Conservation (phyloP, 2,888 invertebrate genomes). For the Tiliacea citrago region DNA sequence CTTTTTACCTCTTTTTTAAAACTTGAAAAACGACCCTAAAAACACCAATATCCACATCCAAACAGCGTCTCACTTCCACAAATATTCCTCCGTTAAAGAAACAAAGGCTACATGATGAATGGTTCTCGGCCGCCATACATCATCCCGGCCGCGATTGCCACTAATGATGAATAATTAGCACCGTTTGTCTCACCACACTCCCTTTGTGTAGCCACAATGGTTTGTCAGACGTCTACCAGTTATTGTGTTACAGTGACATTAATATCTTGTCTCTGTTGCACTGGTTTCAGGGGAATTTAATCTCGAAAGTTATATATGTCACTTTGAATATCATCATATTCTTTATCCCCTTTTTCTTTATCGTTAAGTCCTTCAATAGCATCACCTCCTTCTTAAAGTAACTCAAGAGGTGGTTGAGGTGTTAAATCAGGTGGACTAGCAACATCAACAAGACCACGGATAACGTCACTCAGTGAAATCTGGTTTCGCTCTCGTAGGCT, state of each 20-base stretch:
- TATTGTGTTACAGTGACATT: constrained; percentile 69
- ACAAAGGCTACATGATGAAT: constrained; percentile 79
- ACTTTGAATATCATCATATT: neutral
- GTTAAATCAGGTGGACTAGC: constrained; percentile 34
- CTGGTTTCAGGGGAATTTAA: constrained; percentile 43
- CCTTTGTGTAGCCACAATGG: constrained; percentile 71
- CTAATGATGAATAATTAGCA: constrained; percentile 85
- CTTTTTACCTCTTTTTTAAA: constrained; percentile 17
- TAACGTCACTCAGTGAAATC: constrained; percentile 50
- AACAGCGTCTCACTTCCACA: constrained; percentile 56
- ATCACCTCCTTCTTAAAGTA: constrained; percentile 7
- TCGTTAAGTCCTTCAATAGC: constrained; percentile 3
- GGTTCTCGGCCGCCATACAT: constrained; percentile 73
- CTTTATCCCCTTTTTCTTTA: neutral
- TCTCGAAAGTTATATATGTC: constrained; percentile 13
- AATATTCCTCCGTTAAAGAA: constrained; percentile 59
- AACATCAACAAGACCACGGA: constrained; percentile 40
- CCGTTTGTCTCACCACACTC: constrained; percentile 78
- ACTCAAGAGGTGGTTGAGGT: constrained; percentile 10
- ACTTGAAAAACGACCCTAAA: constrained; percentile 22
- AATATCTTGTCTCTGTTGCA: constrained; percentile 60
- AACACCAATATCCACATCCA: constrained; percentile 48
- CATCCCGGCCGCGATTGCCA: constrained; percentile 72
- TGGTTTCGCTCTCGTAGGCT: constrained; percentile 55
- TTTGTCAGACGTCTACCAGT: constrained; percentile 62